These are phyloP conservation scores for Macquaria ambigua DNA, from an alignment of 2,113 vertebrate species.

Conservation along the genomic window DNA sequence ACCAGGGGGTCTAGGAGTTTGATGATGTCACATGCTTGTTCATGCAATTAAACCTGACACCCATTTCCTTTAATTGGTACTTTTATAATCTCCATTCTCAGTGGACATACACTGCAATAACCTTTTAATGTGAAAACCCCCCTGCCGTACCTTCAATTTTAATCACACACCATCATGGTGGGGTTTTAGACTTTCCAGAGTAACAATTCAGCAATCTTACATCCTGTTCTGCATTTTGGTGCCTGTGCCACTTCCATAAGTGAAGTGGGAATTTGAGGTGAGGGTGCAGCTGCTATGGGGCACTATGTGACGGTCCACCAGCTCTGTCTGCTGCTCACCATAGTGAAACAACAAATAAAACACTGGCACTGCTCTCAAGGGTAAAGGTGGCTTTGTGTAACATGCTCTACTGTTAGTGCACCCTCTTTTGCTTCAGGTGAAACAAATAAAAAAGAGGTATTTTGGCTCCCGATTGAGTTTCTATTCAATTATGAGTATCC, in stretches of 20 bases:
- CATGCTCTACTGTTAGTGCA: not conserved
- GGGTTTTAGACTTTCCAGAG: not conserved
- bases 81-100: not conserved
- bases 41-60: not conserved
- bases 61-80: not conserved
- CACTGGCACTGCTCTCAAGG: slow-evolving; percentile 52
- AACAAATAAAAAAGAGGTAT: not conserved
- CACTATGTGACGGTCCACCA: slow-evolving; percentile 1
- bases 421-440: slow-evolving; percentile 11
- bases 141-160: not conserved
- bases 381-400: slow-evolving; percentile 34
- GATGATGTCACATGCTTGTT: not conserved
- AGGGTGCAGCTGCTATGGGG: slow-evolving; percentile 41
- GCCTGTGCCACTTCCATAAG: not conserved
- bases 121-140: not conserved
- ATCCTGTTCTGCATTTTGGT: not conserved
- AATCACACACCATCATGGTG: not conserved
- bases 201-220: not conserved
- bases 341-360: slow-evolving; percentile 68
- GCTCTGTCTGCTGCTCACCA: slow-evolving; percentile 51
- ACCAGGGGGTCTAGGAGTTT: not conserved
- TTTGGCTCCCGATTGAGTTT: not conserved
- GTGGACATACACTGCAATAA: not conserved
- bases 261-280: slow-evolving; percentile 38
- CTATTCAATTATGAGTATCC: not conserved